Base-by-base conservation (phyloP, 2,888 invertebrate species). In the Scotopteryx bipunctaria region DNA sequence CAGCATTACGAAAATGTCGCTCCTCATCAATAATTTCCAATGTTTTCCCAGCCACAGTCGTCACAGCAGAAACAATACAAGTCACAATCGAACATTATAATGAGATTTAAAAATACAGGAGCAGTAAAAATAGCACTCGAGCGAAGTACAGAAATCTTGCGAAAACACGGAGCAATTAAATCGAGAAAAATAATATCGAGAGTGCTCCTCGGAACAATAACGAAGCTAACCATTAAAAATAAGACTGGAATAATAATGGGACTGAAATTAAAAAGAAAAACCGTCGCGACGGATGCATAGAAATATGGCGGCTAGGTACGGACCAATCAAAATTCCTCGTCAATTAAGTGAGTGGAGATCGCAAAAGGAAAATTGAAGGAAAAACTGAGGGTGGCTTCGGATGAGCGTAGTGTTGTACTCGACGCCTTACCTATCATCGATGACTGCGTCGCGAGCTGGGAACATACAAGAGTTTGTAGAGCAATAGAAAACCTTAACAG, bases 301-400 rank as follows among this genome's bases (percentile, higher is more conserved):
- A 83, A 84, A 87, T 86, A 86, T 84, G 82, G 83, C 83, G 52
- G 46, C 49, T 72, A 72, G 73, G 71, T 74, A 75, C 76, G 67
- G 81, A 85, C 88, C 88, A 90, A 90, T 90, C 89, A 89, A 89
- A 89, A 89, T 89, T 87, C 87, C 81, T 84, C 87, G 86, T 86
- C 89, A 90, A 90, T 90, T 90, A 90, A 89, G 83, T 78, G 83
- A 83, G 71, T 79, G 80, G 83, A 87, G 87, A 88, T 88, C 83
- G 86, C 77, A 85, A 87, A 89, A 86, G 86, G 86, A 89, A 90
- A 89, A 89, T 87, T 87, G 83, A 82, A 88, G 87, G 84, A 83
- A 88, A 86, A 83, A 80, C 85, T 82, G 81, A 83, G 89, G 86
- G 87, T 81, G 79, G 81, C 74, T 81, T 74, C 60, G 64, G 69